phyloP scores from a whole-genome alignment of 2,888 invertebrate genomes.

The Dimorphilus gyrociliatus region DNA sequence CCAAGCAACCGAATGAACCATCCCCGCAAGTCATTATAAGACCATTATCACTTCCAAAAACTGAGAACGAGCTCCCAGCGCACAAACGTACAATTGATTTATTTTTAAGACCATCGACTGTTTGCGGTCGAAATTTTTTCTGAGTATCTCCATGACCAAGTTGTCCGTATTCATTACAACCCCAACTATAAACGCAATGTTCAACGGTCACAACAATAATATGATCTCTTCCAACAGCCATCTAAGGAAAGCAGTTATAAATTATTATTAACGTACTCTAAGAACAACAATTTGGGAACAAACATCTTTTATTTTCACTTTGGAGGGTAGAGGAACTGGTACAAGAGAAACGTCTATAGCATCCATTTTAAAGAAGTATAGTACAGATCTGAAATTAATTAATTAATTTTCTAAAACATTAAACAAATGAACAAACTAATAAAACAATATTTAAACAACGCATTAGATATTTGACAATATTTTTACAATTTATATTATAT shows the following conservation, averaged over 20 bases:
- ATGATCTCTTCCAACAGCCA: constrained; percentile 35
- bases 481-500: too few relatives aligned
- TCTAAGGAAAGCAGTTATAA: constrained; percentile 13
- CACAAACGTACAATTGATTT: constrained; percentile 47
- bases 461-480: too few relatives aligned
- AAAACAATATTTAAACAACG: too few relatives aligned
- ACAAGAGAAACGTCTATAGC: constrained; percentile 19
- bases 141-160: constrained; percentile 42
- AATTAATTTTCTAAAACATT: neutral
- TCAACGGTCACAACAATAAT: constrained; percentile 41
- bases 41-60: constrained; percentile 51
- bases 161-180: constrained; percentile 50
- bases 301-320: constrained; percentile 37
- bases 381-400: constrained; percentile 22
- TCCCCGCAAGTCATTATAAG: constrained; percentile 53
- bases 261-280: neutral
- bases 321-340: constrained; percentile 26
- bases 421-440: too few relatives aligned
- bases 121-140: constrained; percentile 44
- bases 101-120: constrained; percentile 47
- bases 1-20: constrained; percentile 48
- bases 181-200: constrained; percentile 52
- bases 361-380: constrained; percentile 30
- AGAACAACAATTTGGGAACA: constrained; percentile 21
- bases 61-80: constrained; percentile 50